Conservation (phyloP, 1,140 invertebrate genomes). For the Tetramorium parvispinum region DNA sequence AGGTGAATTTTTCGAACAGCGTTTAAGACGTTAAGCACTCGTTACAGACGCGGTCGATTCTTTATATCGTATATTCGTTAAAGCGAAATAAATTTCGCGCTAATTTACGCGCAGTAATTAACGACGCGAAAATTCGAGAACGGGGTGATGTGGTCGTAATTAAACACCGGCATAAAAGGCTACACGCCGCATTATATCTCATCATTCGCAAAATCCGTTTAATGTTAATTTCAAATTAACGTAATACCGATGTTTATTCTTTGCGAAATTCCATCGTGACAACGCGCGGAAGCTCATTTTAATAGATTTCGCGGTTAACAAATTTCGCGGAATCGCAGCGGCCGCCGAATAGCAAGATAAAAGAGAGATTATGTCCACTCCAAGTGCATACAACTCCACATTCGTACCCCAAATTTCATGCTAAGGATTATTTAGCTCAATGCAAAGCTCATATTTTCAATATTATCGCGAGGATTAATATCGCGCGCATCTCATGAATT, state of each 20-base stretch:
- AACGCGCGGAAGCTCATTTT: conserved; percentile 24
- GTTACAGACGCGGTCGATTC: not conserved
- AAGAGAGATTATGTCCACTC: conserved; percentile 30
- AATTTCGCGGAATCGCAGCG: conserved; percentile 6
- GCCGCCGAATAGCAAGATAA: not conserved
- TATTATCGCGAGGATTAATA: not conserved
- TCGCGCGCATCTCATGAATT: not conserved
- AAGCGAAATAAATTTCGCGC: conserved; percentile 42
- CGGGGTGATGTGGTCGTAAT: conserved; percentile 42
- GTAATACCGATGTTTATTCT: conserved; percentile 52
- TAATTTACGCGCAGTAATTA: conserved; percentile 54
- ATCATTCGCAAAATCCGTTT: conserved; percentile 41
- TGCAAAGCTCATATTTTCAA: conserved; percentile 3
- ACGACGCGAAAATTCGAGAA: conserved; percentile 42
- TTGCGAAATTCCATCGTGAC: conserved; percentile 5
- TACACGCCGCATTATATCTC: conserved; percentile 48
- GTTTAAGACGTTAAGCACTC: not conserved
- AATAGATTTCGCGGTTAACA: conserved; percentile 45
- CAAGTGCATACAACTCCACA: not conserved
- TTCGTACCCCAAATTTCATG: not conserved
- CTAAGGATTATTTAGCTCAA: conserved; percentile 13
- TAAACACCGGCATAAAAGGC: conserved; percentile 54
- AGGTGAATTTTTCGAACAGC: not conserved
- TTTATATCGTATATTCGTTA: conserved; percentile 8
- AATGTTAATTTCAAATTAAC: conserved; percentile 61